These are phyloP conservation scores for Engraulis encrasicolus DNA, from an alignment of 2,113 vertebrate species.

Conservation along the genomic window DNA sequence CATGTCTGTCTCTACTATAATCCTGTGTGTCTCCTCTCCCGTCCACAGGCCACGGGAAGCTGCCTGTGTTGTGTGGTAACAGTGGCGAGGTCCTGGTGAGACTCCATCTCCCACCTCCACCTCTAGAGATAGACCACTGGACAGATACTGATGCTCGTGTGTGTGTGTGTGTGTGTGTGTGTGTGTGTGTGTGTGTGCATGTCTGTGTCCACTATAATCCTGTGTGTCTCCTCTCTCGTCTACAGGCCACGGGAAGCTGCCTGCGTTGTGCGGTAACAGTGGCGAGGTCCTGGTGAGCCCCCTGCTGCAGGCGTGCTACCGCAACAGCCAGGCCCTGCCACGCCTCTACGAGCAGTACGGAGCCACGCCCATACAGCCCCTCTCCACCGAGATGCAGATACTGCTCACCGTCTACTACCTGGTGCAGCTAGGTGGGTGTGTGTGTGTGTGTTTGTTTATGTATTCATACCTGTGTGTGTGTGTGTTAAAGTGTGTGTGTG, in stretches of 20 bases:
- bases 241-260: slow-evolving; percentile 91
- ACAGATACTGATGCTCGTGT: too few species aligned
- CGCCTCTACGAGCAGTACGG: slow-evolving; percentile 88
- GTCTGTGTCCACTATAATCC: not conserved
- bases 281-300: slow-evolving; percentile 88
- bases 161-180: slow-evolving; percentile 28
- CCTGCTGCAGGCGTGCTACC: slow-evolving; percentile 89
- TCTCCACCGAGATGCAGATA: slow-evolving; percentile 96
- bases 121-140: too few species aligned
- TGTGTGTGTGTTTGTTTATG: not conserved
- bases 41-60: too few species aligned
- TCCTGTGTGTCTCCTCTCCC: too few species aligned
- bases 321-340: slow-evolving; percentile 88
- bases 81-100: slow-evolving; percentile 88
- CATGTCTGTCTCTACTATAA: too few species aligned
- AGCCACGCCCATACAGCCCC: slow-evolving; percentile 83
- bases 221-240: too few species aligned
- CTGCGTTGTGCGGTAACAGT: slow-evolving; percentile 89
- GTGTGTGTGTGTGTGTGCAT: slow-evolving; percentile 12
- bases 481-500: not conserved
- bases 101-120: too few species aligned
- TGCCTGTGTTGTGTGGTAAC: too few species aligned
- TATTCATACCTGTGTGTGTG: not conserved
- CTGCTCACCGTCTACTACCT: slow-evolving; percentile 97
- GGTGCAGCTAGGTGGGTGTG: slow-evolving; percentile 91